Evolutionary conservation across 2,888 invertebrate genomes (phyloP).

Genomic region (Crocallis elinguaria): DNA sequence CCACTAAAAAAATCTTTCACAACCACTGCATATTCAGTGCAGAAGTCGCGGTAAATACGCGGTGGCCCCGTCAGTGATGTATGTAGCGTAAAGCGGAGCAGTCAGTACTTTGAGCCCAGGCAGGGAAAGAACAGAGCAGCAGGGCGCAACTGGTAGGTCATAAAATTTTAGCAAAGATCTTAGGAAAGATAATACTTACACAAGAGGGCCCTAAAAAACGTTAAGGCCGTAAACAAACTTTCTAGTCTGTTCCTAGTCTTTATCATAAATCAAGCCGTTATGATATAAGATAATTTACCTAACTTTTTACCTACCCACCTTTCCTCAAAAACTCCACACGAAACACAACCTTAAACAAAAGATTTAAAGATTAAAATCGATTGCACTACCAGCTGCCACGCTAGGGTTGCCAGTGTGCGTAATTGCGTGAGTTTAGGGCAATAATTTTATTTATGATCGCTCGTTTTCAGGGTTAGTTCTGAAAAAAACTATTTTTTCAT

Average conservation of each 20-base stretch:
- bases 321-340: constrained; percentile 7
- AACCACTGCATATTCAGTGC: too few species aligned
- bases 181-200: constrained; percentile 6
- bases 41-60: too few species aligned
- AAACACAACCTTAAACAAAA: constrained; percentile 24
- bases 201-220: constrained; percentile 9
- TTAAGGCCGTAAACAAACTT: constrained; percentile 25
- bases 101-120: too few species aligned
- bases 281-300: constrained; percentile 35
- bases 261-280: constrained; percentile 34
- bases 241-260: constrained; percentile 29
- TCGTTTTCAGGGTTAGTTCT: constrained; percentile 35
- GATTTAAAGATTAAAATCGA: constrained; percentile 12
- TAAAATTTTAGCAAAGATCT: constrained; percentile 1
- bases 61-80: too few species aligned
- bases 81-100: too few species aligned
- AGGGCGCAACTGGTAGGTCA: too few species aligned
- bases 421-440: constrained; percentile 41
- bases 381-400: neutral
- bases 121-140: too few species aligned
- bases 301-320: constrained; percentile 34
- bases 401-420: constrained; percentile 37
- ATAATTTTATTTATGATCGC: constrained; percentile 40
- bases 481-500: constrained; percentile 33
- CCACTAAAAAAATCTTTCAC: too few species aligned